Evolutionary conservation across 2,888 invertebrate species (phyloP).

Genomic region (Conomelus anceps): DNA sequence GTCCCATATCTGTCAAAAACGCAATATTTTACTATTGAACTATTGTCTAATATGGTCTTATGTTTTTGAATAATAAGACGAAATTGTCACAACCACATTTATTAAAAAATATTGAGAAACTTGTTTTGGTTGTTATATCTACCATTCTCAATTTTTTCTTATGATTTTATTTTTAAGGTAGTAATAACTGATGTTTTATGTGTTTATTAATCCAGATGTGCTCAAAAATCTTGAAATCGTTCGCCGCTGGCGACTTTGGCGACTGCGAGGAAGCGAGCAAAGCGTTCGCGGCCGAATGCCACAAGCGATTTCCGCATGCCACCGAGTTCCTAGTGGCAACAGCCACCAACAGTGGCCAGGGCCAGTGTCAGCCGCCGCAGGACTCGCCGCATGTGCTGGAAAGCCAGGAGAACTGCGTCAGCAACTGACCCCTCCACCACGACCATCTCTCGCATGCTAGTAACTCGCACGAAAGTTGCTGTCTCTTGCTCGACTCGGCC

Average conservation of each 20-base stretch:
- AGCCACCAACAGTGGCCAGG: slow-evolving; percentile 20
- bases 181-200: slow-evolving; percentile 4
- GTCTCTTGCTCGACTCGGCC: no score
- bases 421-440: neutral
- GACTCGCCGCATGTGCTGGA: neutral
- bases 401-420: neutral
- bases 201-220: slow-evolving; percentile 57
- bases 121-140: no score
- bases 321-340: slow-evolving; percentile 56
- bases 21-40: no score
- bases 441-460: no score
- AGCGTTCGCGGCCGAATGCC: slow-evolving; percentile 66
- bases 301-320: slow-evolving; percentile 69
- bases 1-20: no score
- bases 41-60: no score
- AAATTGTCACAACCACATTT: no score
- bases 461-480: no score
- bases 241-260: slow-evolving; percentile 76
- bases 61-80: no score
- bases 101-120: no score
- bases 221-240: slow-evolving; percentile 67
- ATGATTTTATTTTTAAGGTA: no score
- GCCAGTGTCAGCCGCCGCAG: neutral
- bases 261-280: slow-evolving; percentile 56
- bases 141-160: no score